Base-by-base conservation (phyloP, 2,113 vertebrate genomes). In the Esox niger region DNA sequence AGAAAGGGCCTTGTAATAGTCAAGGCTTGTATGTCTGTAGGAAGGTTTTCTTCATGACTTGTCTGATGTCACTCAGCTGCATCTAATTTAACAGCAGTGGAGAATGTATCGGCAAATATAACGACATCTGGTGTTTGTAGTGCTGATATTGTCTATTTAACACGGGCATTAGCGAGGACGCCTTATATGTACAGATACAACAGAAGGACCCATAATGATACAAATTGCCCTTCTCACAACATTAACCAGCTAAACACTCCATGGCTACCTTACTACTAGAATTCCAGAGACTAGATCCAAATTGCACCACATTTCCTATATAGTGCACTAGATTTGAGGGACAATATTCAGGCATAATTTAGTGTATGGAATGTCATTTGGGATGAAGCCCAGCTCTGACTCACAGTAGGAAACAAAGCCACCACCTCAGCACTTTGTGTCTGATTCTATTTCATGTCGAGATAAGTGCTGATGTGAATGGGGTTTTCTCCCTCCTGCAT, bases 141-240 rank as follows among this genome's bases (percentile, higher is more conserved):
- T 71, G 26, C 52, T 79, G 75, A 70, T 29, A 17, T 62, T 38
- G 65, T 64, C 33, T 54, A 66, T 66, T 38, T 38, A 67, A 49
- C 66, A 46, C 61, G 58, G 74, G 26, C 66, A 47, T 64, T 77
- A 38, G 23, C 38, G 60, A 21, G 58, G 78, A 64, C 68, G 25
- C 61, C 69, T 46, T 66, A 84, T 52, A 38, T 80, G 69, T 68
- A 62, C 71, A 75, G 70, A 72, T 76, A 82, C 70, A 70, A 74
- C 73, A 74, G 47, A 54, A 69, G 61, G 74, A 63, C 13, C 67
- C 67, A 68, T 68, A 64, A 74, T 81, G 84, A 77, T 82, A 76
- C 79, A 86, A 86, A 86, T 85, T 84, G 84, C 72, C 85, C 87
- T 86, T 87, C 84, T 73, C 85, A 86, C 82, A 79, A 87, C 85